These are phyloP conservation scores for Latrodectus hesperus DNA, from an alignment of 2,888 invertebrate genomes.

Conservation along the genomic window DNA sequence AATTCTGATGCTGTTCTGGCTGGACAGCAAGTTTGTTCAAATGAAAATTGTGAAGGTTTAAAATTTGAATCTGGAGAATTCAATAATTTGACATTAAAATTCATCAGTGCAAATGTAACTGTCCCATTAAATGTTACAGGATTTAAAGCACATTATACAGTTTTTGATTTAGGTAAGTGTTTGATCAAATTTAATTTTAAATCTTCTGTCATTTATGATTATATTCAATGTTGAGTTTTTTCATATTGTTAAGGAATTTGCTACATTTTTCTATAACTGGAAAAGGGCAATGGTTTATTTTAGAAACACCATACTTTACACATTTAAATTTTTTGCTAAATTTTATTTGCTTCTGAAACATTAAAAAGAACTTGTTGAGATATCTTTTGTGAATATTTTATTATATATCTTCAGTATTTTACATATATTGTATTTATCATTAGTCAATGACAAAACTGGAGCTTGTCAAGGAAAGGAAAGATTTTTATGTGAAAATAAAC, in stretches of 20 bases:
- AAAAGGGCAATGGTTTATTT: no score
- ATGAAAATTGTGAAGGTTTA: slow-evolving; percentile 61
- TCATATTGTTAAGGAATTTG: neutral
- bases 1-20: slow-evolving; percentile 10
- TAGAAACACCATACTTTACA: no score
- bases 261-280: no score
- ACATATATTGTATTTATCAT: neutral
- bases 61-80: slow-evolving; percentile 61
- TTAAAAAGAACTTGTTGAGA: no score
- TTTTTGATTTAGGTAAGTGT: slow-evolving; percentile 55
- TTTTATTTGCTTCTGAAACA: no score
- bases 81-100: slow-evolving; percentile 53
- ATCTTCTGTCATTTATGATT: no score
- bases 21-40: slow-evolving; percentile 62
- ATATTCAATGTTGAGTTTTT: neutral
- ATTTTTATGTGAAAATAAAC: slow-evolving; percentile 58
- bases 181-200: no score
- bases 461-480: slow-evolving; percentile 37
- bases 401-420: neutral
- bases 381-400: no score
- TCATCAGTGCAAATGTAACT: slow-evolving; percentile 53
- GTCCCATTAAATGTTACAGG: slow-evolving; percentile 63
- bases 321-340: no score
- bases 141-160: slow-evolving; percentile 57
- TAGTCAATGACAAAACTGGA: slow-evolving; percentile 37